Conservation (phyloP, 2,888 invertebrate genomes). For the Imbricaverruca yamaguchii region DNA sequence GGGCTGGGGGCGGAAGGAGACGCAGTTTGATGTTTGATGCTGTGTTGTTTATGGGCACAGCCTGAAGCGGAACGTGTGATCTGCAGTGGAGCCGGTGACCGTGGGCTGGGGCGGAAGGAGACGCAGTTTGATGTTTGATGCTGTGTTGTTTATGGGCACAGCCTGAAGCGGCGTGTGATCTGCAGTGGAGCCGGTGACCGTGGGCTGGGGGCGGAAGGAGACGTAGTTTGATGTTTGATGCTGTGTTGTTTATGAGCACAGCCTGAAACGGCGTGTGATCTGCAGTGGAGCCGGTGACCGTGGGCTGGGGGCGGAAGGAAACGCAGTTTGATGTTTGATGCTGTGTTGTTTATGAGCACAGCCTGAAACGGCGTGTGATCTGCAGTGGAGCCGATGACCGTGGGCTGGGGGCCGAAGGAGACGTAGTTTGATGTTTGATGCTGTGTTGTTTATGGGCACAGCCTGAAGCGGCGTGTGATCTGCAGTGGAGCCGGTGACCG, state of each 20-base stretch:
- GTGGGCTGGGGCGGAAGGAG: not conserved
- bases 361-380: not conserved
- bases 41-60: too few relatives aligned
- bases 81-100: not conserved
- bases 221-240: not conserved
- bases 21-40: not conserved
- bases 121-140: not conserved
- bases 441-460: not conserved
- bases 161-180: too few relatives aligned
- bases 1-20: slow-evolving; percentile 39
- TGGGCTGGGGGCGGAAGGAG: slow-evolving; percentile 53
- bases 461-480: not conserved
- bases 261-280: not conserved
- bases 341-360: not conserved
- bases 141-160: too few relatives aligned
- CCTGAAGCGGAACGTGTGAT: too few relatives aligned
- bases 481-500: slow-evolving; percentile 55
- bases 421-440: too few relatives aligned
- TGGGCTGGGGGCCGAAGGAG: slow-evolving; percentile 93
- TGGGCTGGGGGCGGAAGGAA: slow-evolving; percentile 93
- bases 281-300: slow-evolving; percentile 55
- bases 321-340: too few relatives aligned
- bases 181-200: not conserved
- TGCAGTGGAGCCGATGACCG: slow-evolving; percentile 55
- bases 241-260: not conserved